Evolutionary conservation across 2,113 vertebrate species (phyloP).

Genomic region (Callorhinus ursinus): DNA sequence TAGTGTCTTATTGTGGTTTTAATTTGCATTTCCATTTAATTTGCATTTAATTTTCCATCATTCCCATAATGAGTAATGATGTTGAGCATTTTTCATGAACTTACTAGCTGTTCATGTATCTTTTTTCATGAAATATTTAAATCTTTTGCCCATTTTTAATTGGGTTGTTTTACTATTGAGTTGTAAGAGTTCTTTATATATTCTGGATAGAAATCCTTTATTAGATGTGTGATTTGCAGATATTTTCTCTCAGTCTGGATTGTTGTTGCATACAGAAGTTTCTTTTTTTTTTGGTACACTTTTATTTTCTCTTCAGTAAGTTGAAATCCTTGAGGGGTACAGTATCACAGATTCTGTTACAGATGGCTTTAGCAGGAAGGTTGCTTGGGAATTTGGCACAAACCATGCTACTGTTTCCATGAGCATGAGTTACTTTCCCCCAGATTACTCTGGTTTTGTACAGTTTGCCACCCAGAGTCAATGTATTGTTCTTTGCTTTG

Average conservation of each 20-base stretch:
- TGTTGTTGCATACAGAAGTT: constrained; percentile 2
- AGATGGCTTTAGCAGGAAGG: background rate
- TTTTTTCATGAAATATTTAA: constrained; percentile 26
- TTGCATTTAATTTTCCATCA: background rate
- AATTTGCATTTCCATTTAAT: constrained; percentile 14
- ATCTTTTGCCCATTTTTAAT: background rate
- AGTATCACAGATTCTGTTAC: background rate
- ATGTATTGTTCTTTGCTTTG: background rate
- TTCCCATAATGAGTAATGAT: background rate
- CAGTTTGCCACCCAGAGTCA: background rate
- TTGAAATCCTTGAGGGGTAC: background rate
- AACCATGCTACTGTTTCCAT: background rate
- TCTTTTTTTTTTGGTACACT: background rate
- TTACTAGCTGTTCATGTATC: background rate
- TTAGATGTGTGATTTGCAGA: background rate
- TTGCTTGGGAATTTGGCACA: background rate
- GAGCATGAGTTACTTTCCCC: background rate
- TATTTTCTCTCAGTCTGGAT: background rate
- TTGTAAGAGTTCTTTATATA: constrained; percentile 6
- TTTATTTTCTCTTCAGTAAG: background rate
- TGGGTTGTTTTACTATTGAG: background rate
- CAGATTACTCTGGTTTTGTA: background rate
- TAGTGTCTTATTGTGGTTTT: background rate
- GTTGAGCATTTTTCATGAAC: background rate
- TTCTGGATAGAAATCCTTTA: background rate